Base-by-base conservation (phyloP, 1,140 invertebrate species). In the Drosophila ogumai region DNA sequence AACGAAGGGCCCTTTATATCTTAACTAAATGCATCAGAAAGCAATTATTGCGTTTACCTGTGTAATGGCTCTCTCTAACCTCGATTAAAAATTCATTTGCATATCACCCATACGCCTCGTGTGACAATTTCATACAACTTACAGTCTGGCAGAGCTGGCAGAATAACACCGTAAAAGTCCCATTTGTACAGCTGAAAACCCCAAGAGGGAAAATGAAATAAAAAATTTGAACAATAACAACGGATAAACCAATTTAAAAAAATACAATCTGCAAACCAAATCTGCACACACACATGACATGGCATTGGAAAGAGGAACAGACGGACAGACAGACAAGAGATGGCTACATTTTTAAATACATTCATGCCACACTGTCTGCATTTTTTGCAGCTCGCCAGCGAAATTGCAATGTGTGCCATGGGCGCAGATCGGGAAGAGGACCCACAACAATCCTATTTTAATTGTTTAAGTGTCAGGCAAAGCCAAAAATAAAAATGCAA, bases 241-340 rank as follows among this genome's bases (percentile, higher is more conserved):
- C 55, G 50, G 44, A 75, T 79, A 69, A 79, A 75, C 63, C 80
- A 82, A 84, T 80, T 80, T 52, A 67, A 75, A 82, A 65, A 75
- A 59, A 67, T 72, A 75, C 64, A 79, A 81, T 81, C 57, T 49
- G 50, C 58, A 65, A 61, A 79, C 40, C 36, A 68, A 68, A 75
- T 69, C 68, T 38, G 55, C 46, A 49, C 49, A 69, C 68, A 65
- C 46, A 49, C 13, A n/a, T 41, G 43, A 38, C 47, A 68, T 68
- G 66, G 15, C 67, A 71, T 68, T 54, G 54, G 22, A 40, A 19
- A 34, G 64, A 72, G 28, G 44, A 36, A n/a, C 31, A 47, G 34
- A 22, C 34, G 10, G 60, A 10, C 38, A n/a, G 36, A 59, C 44
- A 47, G 36, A 46, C 57, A 40, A n/a, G 56, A 38, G 69, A 74